Conservation (phyloP, 37 sponge, comb jelly and placozoan species). For the Haliclona indistincta region DNA sequence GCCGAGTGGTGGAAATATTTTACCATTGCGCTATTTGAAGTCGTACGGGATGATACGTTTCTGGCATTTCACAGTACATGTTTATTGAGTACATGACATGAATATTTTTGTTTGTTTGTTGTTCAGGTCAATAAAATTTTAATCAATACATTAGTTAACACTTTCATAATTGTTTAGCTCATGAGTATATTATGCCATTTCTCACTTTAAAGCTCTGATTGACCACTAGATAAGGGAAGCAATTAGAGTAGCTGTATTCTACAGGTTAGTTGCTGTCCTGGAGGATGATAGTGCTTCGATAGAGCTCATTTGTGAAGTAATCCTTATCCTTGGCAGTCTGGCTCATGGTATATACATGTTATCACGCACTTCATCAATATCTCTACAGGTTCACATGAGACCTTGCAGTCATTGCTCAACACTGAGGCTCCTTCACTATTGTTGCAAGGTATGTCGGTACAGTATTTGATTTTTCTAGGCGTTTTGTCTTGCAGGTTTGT, state of each 20-base stretch:
- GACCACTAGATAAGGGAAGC: too few relatives aligned
- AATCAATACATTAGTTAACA: too few relatives aligned
- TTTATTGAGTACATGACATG: too few relatives aligned
- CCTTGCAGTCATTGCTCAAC: conserved; percentile 19
- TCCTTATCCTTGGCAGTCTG: conserved; percentile 46
- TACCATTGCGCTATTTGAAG: too few relatives aligned
- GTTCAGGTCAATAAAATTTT: too few relatives aligned
- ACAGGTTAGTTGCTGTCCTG: conserved; percentile 42
- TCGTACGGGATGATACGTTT: too few relatives aligned
- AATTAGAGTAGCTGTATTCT: not conserved
- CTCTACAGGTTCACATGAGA: conserved; percentile 26
- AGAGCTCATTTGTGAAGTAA: conserved; percentile 31
- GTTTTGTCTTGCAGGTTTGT: conserved; percentile 11
- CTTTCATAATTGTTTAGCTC: too few relatives aligned
- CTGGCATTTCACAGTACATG: too few relatives aligned
- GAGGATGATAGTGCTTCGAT: not conserved
- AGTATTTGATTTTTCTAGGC: not conserved
- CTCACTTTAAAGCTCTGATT: too few relatives aligned
- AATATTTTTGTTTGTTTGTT: too few relatives aligned
- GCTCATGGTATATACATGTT: conserved; percentile 34
- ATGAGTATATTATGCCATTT: too few relatives aligned
- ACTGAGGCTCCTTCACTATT: conserved; percentile 29
- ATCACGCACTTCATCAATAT: not conserved
- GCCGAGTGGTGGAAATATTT: too few relatives aligned
- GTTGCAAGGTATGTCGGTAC: conserved; percentile 6